Conservation (phyloP, 2,113 vertebrate genomes). For the Rynchops niger region DNA sequence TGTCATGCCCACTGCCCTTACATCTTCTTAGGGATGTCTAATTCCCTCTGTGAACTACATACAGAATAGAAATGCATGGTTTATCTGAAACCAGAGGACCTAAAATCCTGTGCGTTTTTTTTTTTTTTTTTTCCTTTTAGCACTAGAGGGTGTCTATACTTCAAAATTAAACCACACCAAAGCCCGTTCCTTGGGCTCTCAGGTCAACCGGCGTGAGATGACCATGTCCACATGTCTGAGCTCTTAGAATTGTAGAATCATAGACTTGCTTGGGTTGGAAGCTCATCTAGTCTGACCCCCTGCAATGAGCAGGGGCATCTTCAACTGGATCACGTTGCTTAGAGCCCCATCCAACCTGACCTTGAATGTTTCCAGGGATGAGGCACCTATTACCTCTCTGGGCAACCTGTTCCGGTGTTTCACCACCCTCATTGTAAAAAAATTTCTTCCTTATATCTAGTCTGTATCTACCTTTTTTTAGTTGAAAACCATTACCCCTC, state of each 20-base stretch:
- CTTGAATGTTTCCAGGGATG: not conserved
- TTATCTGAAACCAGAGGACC: not conserved
- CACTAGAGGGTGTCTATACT: not conserved
- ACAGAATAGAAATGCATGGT: not conserved
- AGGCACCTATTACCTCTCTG: not conserved
- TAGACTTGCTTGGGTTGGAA: not conserved
- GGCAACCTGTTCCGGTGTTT: not conserved
- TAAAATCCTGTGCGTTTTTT: not conserved
- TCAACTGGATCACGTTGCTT: not conserved
- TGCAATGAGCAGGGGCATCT: not conserved
- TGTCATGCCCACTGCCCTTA: not conserved
- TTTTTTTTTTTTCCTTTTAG: not conserved
- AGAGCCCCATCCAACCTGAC: not conserved
- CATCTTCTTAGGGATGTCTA: not conserved
- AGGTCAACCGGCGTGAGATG: not conserved
- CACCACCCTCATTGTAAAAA: not conserved
- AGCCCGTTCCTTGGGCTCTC: not conserved
- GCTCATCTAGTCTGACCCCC: not conserved
- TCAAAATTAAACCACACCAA: not conserved
- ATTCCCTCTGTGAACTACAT: not conserved
- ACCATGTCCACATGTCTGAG: not conserved
- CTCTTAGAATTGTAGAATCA: not conserved
- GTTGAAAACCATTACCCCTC: not conserved
- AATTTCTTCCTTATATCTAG: not conserved
- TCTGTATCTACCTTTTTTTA: not conserved